Evolutionary conservation across 2,888 invertebrate genomes (phyloP).

Genomic region (Morpho deidamia): DNA sequence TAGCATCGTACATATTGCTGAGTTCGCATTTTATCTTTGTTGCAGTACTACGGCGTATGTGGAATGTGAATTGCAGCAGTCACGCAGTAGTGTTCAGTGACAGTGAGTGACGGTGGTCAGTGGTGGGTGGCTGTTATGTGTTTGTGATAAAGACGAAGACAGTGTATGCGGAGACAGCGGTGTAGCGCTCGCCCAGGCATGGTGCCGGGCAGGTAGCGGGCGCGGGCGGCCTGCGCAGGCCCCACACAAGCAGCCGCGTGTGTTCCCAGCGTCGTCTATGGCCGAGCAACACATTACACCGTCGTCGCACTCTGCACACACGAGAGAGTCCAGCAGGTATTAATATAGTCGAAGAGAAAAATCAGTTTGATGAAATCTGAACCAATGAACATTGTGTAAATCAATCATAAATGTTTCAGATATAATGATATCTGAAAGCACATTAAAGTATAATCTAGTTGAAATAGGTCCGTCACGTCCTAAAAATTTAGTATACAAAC

Average conservation of each 20-base stretch:
- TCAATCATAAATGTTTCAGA: too few relatives aligned
- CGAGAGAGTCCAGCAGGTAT: constrained; percentile 81
- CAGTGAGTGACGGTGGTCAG: constrained; percentile 30
- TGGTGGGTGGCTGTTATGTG: constrained; percentile 36
- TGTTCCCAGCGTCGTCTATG: constrained; percentile 92
- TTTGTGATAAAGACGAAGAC: constrained; percentile 35
- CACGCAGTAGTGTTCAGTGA: constrained; percentile 33
- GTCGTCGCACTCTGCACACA: constrained; percentile 84
- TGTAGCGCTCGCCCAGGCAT: constrained; percentile 70
- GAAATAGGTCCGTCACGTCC: too few relatives aligned
- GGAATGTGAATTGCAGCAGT: constrained; percentile 42
- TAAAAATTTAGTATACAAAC: too few relatives aligned
- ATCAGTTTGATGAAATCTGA: too few relatives aligned
- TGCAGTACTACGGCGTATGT: constrained; percentile 56
- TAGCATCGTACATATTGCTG: constrained; percentile 60
- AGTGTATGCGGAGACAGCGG: constrained; percentile 64
- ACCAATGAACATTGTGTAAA: too few relatives aligned
- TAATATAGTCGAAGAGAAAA: not conserved
- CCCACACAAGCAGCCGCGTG: constrained; percentile 76
- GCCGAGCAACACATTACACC: constrained; percentile 91
- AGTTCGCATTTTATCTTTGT: constrained; percentile 64
- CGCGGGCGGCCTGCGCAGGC: constrained; percentile 78
- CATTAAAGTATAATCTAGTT: too few relatives aligned
- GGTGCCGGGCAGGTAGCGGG: constrained; percentile 78
- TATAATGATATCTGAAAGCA: too few relatives aligned